These are phyloP conservation scores for Redunca redunca DNA, from an alignment of 2,113 vertebrate species.

Conservation along the genomic window DNA sequence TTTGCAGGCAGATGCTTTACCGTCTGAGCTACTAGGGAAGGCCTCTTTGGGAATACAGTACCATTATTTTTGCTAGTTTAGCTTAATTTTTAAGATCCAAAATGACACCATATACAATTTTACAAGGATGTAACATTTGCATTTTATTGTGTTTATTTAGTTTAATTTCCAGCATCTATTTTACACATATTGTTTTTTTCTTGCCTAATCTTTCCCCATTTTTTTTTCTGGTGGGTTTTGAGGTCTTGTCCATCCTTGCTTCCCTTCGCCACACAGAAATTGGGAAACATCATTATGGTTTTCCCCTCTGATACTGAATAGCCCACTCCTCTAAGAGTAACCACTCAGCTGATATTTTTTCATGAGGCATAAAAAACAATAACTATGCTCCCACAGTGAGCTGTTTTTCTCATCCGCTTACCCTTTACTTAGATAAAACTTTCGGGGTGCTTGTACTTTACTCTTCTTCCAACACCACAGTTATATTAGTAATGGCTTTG, in stretches of 20 bases:
- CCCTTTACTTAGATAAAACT: neutral
- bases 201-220: neutral
- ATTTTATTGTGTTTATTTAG: neutral
- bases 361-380: neutral
- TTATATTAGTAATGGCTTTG: rapidly evolving
- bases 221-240: neutral
- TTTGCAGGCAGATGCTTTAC: neutral
- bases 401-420: neutral
- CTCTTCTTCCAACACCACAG: neutral
- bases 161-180: neutral
- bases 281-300: neutral
- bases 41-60: neutral
- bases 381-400: neutral
- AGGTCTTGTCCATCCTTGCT: neutral
- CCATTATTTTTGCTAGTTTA: neutral
- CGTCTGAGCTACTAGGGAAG: neutral
- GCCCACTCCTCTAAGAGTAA: neutral
- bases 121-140: neutral
- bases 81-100: neutral
- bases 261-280: neutral
- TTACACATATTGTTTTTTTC: neutral
- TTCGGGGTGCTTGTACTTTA: neutral
- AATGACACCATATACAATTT: neutral
- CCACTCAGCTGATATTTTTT: neutral
- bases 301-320: neutral